These are phyloP conservation scores for Crematogaster levior DNA, from an alignment of 2,888 invertebrate genomes.

Conservation along the genomic window DNA sequence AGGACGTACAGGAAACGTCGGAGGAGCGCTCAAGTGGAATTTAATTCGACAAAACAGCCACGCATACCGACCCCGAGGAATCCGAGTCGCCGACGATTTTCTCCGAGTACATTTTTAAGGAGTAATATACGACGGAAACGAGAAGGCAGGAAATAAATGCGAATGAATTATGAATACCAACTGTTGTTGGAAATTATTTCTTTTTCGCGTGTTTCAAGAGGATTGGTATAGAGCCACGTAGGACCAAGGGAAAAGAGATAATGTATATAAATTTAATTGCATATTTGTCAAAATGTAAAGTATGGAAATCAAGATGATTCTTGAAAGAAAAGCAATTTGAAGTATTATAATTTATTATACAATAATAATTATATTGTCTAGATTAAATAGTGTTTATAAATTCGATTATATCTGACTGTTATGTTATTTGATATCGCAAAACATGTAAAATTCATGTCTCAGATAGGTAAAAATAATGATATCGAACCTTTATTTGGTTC, in stretches of 20 bases:
- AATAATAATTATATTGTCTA: background rate
- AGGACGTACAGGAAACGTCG: slow-evolving; percentile 13
- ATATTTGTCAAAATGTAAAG: background rate
- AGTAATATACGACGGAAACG: slow-evolving; percentile 38
- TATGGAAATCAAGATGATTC: background rate
- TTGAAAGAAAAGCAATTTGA: background rate
- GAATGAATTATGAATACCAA: slow-evolving; percentile 42
- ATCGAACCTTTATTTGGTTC: slow-evolving; percentile 8
- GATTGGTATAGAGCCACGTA: slow-evolving; percentile 23
- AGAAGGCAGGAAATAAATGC: slow-evolving; percentile 22
- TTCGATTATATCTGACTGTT: background rate
- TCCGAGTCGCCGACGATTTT: slow-evolving; percentile 44
- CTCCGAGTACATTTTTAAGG: slow-evolving; percentile 49
- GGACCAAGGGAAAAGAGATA: background rate
- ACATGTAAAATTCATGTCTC: slow-evolving; percentile 21
- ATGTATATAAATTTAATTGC: background rate
- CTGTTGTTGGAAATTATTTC: slow-evolving; percentile 43
- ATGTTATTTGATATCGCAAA: background rate
- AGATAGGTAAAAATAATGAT: slow-evolving; percentile 27
- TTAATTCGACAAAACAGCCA: slow-evolving; percentile 56
- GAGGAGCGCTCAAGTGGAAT: slow-evolving; percentile 45
- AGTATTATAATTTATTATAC: background rate
- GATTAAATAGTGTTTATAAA: background rate
- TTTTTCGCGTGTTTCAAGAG: slow-evolving; percentile 4
- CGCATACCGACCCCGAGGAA: slow-evolving; percentile 44